Percentiles rank a stretch among this genome's conserved stretches.
phyloP scores from a whole-genome alignment of 2,888 invertebrate species.

The Choreutis nemorana region DNA sequence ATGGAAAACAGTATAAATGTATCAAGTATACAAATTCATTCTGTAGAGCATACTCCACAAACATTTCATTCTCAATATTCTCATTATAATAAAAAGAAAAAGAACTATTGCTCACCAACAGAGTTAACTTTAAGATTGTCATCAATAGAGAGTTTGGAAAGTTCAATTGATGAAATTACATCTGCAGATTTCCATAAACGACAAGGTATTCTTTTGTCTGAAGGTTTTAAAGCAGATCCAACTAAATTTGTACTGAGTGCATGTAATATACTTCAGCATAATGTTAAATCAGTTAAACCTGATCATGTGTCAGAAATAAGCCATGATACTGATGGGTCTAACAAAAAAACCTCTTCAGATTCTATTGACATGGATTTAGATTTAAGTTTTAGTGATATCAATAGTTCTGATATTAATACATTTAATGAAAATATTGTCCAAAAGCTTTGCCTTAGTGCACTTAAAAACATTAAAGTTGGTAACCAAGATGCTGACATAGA shows the following conservation, averaged over 20 bases:
- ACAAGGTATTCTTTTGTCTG: slow-evolving; percentile 65
- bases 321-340: slow-evolving; percentile 52
- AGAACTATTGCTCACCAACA: slow-evolving; percentile 60
- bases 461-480: slow-evolving; percentile 62
- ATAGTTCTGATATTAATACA: slow-evolving; percentile 61
- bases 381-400: slow-evolving; percentile 62
- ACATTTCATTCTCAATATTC: slow-evolving; percentile 23
- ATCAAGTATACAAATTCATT: slow-evolving; percentile 55
- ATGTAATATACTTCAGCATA: slow-evolving; percentile 36
- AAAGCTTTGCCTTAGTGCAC: slow-evolving; percentile 57
- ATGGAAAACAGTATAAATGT: slow-evolving; percentile 45
- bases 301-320: slow-evolving; percentile 50
- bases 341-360: slow-evolving; percentile 60
- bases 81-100: slow-evolving; percentile 19
- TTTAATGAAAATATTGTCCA: slow-evolving; percentile 65
- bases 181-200: slow-evolving; percentile 58
- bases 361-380: slow-evolving; percentile 63
- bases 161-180: slow-evolving; percentile 54
- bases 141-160: slow-evolving; percentile 45
- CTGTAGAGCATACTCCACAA: slow-evolving; percentile 56
- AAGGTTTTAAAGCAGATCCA: slow-evolving; percentile 51
- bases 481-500: slow-evolving; percentile 63
- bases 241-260: slow-evolving; percentile 37
- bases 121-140: slow-evolving; percentile 53
- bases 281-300: slow-evolving; percentile 42